phyloP scores from a whole-genome alignment of 92 coral and sea anemone species.

The Palythoa grandiflora region DNA sequence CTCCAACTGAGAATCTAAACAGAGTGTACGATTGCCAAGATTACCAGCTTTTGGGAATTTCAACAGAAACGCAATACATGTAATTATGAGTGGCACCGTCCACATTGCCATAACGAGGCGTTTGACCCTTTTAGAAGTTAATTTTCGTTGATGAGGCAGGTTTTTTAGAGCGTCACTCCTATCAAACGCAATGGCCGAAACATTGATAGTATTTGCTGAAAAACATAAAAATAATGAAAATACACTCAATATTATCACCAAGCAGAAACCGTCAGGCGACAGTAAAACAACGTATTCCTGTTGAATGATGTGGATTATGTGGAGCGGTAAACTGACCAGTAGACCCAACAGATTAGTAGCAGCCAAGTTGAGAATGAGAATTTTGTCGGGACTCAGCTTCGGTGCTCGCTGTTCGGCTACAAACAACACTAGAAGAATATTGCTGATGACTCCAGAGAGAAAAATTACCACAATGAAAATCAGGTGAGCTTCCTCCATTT shows the following conservation, averaged over 20 bases:
- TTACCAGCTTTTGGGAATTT: not conserved
- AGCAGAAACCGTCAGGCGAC: not conserved
- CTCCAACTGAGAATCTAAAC: not conserved
- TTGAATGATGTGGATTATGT: not conserved
- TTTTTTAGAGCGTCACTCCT: not conserved
- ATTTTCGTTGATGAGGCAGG: not conserved
- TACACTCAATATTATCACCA: not conserved
- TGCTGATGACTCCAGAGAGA: not conserved
- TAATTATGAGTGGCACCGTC: too few relatives aligned
- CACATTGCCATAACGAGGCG: not conserved
- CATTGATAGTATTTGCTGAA: not conserved
- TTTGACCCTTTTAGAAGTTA: not conserved
- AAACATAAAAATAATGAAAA: not conserved
- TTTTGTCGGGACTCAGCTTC: too few relatives aligned
- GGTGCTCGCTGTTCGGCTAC: too few relatives aligned
- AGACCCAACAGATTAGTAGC: too few relatives aligned
- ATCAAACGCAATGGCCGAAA: not conserved
- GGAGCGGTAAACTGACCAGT: too few relatives aligned
- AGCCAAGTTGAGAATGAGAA: too few relatives aligned
- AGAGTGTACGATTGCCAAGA: not conserved
- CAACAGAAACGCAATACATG: not conserved
- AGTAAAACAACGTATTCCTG: not conserved
- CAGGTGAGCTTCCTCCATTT: not conserved
- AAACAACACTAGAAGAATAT: too few relatives aligned
- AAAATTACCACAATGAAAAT: not conserved